Conservation (phyloP, 2,797 vertebrate genomes). For the Lophotriccus pileatus region DNA sequence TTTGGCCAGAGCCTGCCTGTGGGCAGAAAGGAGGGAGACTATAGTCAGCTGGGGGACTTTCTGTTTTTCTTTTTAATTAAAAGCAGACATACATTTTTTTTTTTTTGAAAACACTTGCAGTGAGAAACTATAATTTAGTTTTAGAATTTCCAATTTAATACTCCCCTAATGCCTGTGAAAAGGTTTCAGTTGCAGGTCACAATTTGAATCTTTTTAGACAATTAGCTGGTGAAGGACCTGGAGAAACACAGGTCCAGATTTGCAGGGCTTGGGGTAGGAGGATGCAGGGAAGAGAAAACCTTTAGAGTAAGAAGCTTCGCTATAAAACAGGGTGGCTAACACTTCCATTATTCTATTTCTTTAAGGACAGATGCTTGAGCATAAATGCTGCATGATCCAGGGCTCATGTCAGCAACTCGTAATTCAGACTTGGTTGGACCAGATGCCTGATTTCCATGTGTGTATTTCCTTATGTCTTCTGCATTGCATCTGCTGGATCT, state of each 20-base stretch:
- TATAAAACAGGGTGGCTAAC: not conserved
- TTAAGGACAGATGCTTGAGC: not conserved
- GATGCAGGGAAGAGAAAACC: not conserved
- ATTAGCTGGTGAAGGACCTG: constrained; percentile 28
- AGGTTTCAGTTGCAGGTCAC: constrained; percentile 47
- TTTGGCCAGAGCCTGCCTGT: not conserved
- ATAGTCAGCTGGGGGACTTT: not conserved
- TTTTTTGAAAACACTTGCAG: constrained; percentile 9
- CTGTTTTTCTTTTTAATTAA: constrained; percentile 72
- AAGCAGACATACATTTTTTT: constrained; percentile 45
- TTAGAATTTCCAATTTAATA: constrained; percentile 69
- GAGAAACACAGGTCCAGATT: constrained; percentile 28
- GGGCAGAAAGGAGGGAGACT: not conserved
- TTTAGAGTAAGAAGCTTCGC: not conserved
- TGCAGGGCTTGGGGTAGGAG: not conserved
- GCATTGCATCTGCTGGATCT: not conserved
- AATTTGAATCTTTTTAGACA: constrained; percentile 59
- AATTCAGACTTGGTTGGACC: not conserved
- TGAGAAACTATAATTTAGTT: constrained; percentile 58
- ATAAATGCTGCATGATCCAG: not conserved
- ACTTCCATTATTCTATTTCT: not conserved
- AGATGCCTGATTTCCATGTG: not conserved
- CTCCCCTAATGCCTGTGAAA: constrained; percentile 66
- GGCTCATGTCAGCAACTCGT: not conserved
- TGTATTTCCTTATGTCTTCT: not conserved